Evolutionary conservation across 2,797 vertebrate genomes (phyloP), one percentile per base, ranked within the genome.

Genomic region (Nyctalus aviator): DNA sequence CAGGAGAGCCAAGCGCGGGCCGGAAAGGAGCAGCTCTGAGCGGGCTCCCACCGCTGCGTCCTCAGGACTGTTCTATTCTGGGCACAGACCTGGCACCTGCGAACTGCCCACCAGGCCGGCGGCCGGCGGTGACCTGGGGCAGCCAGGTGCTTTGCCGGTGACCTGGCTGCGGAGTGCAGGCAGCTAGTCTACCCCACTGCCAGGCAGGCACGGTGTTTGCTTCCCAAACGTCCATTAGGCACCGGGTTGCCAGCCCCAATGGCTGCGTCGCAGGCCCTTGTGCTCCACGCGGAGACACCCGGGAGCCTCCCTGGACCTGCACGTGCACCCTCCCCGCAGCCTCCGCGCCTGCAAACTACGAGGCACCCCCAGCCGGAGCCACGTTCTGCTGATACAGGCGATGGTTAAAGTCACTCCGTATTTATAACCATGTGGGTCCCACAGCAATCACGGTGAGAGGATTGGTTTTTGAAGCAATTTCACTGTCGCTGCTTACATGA

Each of bases 401-500:
- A 84, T 3, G 53, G 92, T 83, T 93, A 41, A 96, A 95, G 94
- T 96, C 94, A 84, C 71, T 76, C 11, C 11, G 83, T 9, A 21
- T 96, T 97, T 95, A 88, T 81, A 79, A 88, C 95, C 93, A 88
- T 27, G 94, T 46, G 92, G 79, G 93, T 15, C 81, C 71, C 79
- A 93, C 94, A 88, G 94, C 32, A n/a, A 77, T 91, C 14, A 44
- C 0, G n/a, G 76, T 62, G 82, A 96, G 96, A 96, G 90, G 95
- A 44, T 35, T 78, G 73, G 55, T 81, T 97, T 75, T 96, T 27
- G 92, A 95, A 96, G 95, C 85, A 91, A 95, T 95, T 97, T 93
- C 84, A 48, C 92, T 88, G 93, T 96, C 96, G 94, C 1, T 35
- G 81, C 37, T 32, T 73, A n/a, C 91, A 62, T 93, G 90, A 96